These are phyloP conservation scores for Teleiodes luculella DNA, from an alignment of 2,888 invertebrate genomes.

Conservation along the genomic window DNA sequence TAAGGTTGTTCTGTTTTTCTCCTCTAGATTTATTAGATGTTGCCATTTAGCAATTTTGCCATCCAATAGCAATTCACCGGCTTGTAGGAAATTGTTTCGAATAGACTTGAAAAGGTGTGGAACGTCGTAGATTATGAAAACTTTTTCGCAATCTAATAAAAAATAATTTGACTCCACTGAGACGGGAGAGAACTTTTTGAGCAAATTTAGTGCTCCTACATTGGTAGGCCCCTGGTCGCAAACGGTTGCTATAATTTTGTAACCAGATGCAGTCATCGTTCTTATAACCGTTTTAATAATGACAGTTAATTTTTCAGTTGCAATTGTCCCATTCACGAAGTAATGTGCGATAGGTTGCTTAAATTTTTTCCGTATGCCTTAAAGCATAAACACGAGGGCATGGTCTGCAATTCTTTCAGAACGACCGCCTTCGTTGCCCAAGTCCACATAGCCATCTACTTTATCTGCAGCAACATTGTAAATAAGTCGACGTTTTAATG, in stretches of 20 bases:
- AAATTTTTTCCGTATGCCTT: slow-evolving; percentile 12
- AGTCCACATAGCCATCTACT: slow-evolving; percentile 17
- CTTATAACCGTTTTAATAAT: not conserved
- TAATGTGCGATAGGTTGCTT: slow-evolving; percentile 18
- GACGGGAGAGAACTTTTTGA: not conserved
- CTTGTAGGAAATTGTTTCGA: not conserved
- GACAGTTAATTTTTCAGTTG: not conserved
- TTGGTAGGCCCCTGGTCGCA: slow-evolving; percentile 4
- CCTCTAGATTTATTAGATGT: slow-evolving; percentile 19
- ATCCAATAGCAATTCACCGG: not conserved
- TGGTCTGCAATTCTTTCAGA: slow-evolving; percentile 7
- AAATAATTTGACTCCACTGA: not conserved
- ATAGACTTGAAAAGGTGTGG: not conserved
- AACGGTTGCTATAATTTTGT: not conserved
- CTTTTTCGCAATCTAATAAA: not conserved
- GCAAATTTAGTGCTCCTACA: not conserved
- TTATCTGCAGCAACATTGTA: slow-evolving; percentile 12
- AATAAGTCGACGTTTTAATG: slow-evolving; percentile 17
- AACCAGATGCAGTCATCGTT: not conserved
- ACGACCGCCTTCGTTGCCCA: slow-evolving; percentile 1
- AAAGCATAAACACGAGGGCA: slow-evolving; percentile 14
- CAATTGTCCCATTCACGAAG: slow-evolving; percentile 5
- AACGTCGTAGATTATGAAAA: not conserved
- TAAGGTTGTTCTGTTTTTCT: slow-evolving; percentile 15
- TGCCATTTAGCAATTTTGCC: slow-evolving; percentile 19